Evolutionary conservation across 2,888 invertebrate species (phyloP), one percentile per base, ranked within the genome.

Genomic region (Tanypteryx hageni): DNA sequence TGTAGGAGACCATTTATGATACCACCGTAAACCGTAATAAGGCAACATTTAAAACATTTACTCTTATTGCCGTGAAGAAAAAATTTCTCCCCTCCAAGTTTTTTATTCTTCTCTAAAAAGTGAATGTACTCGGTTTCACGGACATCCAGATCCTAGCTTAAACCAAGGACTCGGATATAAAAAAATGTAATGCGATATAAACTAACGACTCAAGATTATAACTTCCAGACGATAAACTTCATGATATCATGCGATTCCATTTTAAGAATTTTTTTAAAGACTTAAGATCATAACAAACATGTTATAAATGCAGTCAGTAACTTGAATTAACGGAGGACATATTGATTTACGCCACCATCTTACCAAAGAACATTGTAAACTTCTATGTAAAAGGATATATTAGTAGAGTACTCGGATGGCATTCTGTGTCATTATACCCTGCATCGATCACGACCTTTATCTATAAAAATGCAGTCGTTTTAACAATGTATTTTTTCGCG

Each of bases 11-110:
- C 76, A 27, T 76, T 76, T 76, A 76, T 11, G 76, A 76, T 76
- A 27, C 76, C 27, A 27, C 76, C 76, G 27, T 27, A 76, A 14
- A 76, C 76, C 22, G 11, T 76, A 76, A 76, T 76, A 76, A 76
- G 76, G 76, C 18, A 76, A 76, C 76, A 76, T 76, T 76, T 76
- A 76, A 76, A 76, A 76, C 76, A 76, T 76, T 76, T 76, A 27
- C 76, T 76, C 76, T 76, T 76, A 76, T 76, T 76, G 22, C 76
- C 76, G 27, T 27, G 76, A 27, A 44, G 44, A 76, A 22, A 14
- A 76, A 76, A 76, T 76, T 76, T 22, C 76, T 27, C 76, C 27
- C 18, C 22, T 10, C 76, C 13, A 27, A 76, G 27, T 22, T 76
- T 76, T 76, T 76, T 76, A 76, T 13, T 76, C 76, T 76, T 76